A percentile compares a stretch with the other conserved stretches of the same genome.
Conservation (phyloP, 1,140 invertebrate species). For the Homarus americanus region DNA sequence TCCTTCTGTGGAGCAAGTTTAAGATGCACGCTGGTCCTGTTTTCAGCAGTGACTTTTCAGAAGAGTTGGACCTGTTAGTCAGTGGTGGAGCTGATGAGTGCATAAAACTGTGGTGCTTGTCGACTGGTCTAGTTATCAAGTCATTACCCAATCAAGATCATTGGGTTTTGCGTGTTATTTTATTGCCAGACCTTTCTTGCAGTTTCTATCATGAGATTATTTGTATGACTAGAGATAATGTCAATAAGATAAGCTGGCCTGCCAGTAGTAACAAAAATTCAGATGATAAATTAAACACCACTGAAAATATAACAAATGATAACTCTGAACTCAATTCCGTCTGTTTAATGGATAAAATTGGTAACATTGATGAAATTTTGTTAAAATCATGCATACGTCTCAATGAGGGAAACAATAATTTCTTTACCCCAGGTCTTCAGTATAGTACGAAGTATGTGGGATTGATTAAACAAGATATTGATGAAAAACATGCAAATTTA, state of each 20-base stretch:
- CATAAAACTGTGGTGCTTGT: conserved; percentile 79
- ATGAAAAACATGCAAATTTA: conserved; percentile 66
- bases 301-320: not conserved
- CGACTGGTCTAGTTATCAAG: conserved; percentile 77
- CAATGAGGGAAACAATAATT: conserved; percentile 54
- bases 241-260: conserved; percentile 70
- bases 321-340: not conserved
- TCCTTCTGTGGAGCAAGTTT: conserved; percentile 75
- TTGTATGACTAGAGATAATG: conserved; percentile 75
- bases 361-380: conserved; percentile 68
- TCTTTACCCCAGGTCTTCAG: conserved; percentile 75
- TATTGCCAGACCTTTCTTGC: conserved; percentile 41
- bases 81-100: conserved; percentile 79
- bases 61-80: conserved; percentile 78
- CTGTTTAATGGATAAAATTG: not conserved
- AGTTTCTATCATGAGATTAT: conserved; percentile 39
- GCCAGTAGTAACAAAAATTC: not conserved
- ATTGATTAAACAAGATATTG: conserved; percentile 74
- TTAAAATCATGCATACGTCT: conserved; percentile 61
- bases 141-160: conserved; percentile 78
- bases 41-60: conserved; percentile 79
- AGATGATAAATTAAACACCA: not conserved
- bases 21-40: conserved; percentile 79
- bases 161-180: conserved; percentile 75
- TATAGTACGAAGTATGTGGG: conserved; percentile 74